Conservation (phyloP, 2,797 vertebrate genomes). For the Neosilurus mollespiculum region DNA sequence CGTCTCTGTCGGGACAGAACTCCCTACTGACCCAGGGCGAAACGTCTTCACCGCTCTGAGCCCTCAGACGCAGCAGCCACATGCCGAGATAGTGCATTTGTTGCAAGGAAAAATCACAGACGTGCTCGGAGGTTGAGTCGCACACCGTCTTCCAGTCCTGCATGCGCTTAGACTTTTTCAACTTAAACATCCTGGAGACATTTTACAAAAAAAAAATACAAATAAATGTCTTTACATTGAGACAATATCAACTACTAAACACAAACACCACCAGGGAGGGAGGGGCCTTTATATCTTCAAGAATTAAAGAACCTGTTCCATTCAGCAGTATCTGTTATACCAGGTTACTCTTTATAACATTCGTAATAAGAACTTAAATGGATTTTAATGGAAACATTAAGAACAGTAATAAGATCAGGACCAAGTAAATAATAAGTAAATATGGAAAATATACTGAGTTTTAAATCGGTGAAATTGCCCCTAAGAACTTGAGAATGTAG, state of each 20-base stretch:
- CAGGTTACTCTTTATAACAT: too few species aligned
- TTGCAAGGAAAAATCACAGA: constrained; percentile 63
- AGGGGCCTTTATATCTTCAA: background rate
- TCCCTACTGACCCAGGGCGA: constrained; percentile 58
- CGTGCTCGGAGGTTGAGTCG: background rate
- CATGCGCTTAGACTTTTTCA: fast-evolving
- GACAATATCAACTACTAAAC: background rate
- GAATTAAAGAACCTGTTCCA: background rate
- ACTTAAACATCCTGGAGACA: constrained; percentile 49
- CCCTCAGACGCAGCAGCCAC: constrained; percentile 60
- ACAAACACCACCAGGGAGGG: background rate
- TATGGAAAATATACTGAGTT: too few species aligned
- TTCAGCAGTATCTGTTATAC: too few species aligned
- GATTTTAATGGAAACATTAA: too few species aligned
- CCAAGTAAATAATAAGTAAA: too few species aligned
- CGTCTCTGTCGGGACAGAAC: constrained; percentile 70
- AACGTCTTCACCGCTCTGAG: constrained; percentile 13
- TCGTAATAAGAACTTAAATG: too few species aligned
- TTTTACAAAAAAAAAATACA: background rate
- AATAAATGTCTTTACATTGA: background rate
- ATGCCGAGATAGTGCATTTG: constrained; percentile 56
- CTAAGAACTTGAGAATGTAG: background rate
- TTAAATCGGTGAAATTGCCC: background rate
- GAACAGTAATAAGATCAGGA: too few species aligned
- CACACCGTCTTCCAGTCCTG: constrained; percentile 52